phyloP scores from a whole-genome alignment of 2,113 vertebrate species.

The Aegotheles bennettii region DNA sequence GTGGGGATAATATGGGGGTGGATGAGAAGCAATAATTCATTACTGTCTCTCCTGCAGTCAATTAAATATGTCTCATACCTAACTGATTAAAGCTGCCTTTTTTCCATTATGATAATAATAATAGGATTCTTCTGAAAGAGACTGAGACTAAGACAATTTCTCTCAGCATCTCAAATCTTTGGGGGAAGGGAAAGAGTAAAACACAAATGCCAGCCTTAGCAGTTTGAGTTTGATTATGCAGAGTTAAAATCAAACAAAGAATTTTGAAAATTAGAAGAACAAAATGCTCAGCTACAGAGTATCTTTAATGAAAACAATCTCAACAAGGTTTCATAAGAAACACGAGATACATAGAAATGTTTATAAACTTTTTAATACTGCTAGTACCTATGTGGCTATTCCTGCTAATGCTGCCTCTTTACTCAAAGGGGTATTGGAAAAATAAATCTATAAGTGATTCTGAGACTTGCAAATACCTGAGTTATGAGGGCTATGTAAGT shows the following conservation, averaged over 20 bases:
- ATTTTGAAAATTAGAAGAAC: not conserved
- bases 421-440: not conserved
- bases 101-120: not conserved
- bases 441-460: not conserved
- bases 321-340: not conserved
- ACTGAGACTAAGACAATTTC: not conserved
- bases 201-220: not conserved
- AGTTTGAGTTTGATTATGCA: not conserved
- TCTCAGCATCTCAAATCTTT: not conserved
- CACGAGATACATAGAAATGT: not conserved
- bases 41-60: not conserved
- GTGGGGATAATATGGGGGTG: not conserved
- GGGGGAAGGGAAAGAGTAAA: not conserved
- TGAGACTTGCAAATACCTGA: not conserved
- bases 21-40: constrained; percentile 8
- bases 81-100: not conserved
- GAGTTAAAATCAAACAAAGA: not conserved
- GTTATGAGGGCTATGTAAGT: not conserved
- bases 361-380: not conserved
- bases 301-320: not conserved
- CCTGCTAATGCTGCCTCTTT: not conserved
- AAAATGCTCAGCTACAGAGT: not conserved
- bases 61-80: not conserved
- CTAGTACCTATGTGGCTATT: not conserved
- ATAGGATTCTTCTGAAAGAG: not conserved